Conservation (phyloP, 2,888 invertebrate genomes). For the Pristionchus maxplancki region DNA sequence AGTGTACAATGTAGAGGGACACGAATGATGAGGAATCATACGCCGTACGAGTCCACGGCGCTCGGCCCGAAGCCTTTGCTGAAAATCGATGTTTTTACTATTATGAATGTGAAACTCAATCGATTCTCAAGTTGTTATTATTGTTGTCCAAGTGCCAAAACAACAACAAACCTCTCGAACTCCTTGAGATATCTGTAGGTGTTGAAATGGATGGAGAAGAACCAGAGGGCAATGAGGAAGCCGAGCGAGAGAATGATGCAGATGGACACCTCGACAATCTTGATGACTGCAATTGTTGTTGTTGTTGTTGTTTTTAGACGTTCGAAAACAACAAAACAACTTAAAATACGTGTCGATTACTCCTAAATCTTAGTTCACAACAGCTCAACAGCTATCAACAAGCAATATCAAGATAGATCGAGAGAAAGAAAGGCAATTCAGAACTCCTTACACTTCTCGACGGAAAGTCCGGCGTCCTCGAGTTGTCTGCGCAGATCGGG, state of each 20-base stretch:
- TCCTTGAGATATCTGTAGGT: conserved; percentile 6
- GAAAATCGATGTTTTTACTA: neutral
- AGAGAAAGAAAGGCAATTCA: neutral
- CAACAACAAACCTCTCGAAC: conserved; percentile 5
- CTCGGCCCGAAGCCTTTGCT: conserved; percentile 11
- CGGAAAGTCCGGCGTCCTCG: neutral
- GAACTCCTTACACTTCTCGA: neutral
- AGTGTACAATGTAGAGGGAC: neutral
- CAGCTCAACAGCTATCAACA: too few species aligned
- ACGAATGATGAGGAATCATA: too few species aligned
- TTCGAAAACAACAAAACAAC: too few species aligned
- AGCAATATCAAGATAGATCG: too few species aligned
- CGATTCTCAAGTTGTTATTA: too few species aligned
- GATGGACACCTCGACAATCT: neutral
- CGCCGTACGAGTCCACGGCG: conserved; percentile 8
- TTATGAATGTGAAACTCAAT: neutral
- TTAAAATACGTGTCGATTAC: too few species aligned
- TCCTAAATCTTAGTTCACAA: too few species aligned
- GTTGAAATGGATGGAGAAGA: conserved; percentile 38
- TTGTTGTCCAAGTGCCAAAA: too few species aligned
- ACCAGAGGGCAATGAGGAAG: conserved; percentile 18
- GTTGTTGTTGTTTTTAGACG: neutral
- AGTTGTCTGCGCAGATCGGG: conserved; percentile 21
- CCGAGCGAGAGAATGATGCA: conserved; percentile 18
- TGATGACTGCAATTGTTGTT: neutral